Conservation (phyloP, 2,797 vertebrate genomes). For the Iguana delicatissima region DNA sequence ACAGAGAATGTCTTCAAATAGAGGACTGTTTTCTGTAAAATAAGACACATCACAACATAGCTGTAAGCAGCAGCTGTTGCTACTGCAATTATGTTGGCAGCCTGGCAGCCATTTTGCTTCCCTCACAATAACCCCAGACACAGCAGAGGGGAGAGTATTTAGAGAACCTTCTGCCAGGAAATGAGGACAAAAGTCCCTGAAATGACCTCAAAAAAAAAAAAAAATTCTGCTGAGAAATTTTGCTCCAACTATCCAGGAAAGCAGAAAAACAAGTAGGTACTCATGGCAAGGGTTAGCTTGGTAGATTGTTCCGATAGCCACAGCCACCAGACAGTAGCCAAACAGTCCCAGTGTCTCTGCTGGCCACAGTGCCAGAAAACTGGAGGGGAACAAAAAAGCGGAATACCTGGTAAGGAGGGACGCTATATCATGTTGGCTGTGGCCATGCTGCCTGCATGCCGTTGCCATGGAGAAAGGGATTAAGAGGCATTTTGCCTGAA, state of each 20-base stretch:
- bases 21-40: too few relatives aligned
- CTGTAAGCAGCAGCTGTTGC: not conserved
- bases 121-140: not conserved
- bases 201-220: not conserved
- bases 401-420: not conserved
- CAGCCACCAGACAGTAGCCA: not conserved
- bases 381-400: not conserved
- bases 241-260: not conserved
- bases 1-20: too few relatives aligned
- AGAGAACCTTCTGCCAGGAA: too few relatives aligned
- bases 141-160: not conserved
- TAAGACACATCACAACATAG: too few relatives aligned
- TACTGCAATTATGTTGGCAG: not conserved
- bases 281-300: not conserved
- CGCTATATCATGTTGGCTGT: not conserved
- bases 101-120: not conserved
- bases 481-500: not conserved
- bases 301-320: not conserved
- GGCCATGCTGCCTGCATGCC: not conserved
- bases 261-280: not conserved
- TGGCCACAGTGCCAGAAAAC: not conserved
- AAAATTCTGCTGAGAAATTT: not conserved
- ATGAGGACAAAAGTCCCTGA: not conserved
- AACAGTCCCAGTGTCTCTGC: not conserved
- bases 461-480: conserved; percentile 35